These are phyloP conservation scores for Oxytorus armatus DNA, from an alignment of 2,888 invertebrate genomes.

Conservation along the genomic window DNA sequence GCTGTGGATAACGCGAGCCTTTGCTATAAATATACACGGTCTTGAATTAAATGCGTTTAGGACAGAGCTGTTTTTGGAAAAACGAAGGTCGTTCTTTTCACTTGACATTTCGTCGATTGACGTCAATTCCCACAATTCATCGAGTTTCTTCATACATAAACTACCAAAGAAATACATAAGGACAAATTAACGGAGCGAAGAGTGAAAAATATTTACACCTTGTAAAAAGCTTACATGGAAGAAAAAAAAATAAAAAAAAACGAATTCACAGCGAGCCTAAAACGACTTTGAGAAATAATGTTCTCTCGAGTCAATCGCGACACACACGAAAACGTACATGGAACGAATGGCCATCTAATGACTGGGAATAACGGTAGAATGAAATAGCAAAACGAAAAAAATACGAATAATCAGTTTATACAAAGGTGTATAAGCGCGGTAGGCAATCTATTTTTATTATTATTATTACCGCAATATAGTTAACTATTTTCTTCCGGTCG, in stretches of 20 bases:
- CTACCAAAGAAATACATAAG: no score
- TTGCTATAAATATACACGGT: neutral
- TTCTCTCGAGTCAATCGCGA: conserved; percentile 19
- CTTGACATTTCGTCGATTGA: conserved; percentile 44
- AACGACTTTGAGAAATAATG: conserved; percentile 24
- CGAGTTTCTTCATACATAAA: no score
- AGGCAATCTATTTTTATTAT: conserved; percentile 47
- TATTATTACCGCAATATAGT: conserved; percentile 50
- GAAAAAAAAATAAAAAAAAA: neutral
- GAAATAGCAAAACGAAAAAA: conserved; percentile 15
- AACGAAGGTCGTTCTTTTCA: conserved; percentile 59
- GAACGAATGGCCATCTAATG: conserved; percentile 38
- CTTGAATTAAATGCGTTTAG: neutral
- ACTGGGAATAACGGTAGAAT: conserved; percentile 38
- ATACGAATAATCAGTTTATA: conserved; percentile 31
- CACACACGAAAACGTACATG: conserved; percentile 17
- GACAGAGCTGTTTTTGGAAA: conserved; percentile 26
- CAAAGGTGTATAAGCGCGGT: neutral
- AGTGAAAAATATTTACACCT: conserved; percentile 14
- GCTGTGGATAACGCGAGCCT: neutral
- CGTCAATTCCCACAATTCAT: neutral
- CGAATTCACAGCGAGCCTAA: neutral
- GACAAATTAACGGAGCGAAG: neutral
- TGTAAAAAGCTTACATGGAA: no score
- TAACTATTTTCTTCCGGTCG: conserved; percentile 57